Evolutionary conservation across 2,888 invertebrate species (phyloP), one percentile per base, ranked within the genome.

Genomic region (Boloria euphrosyne): DNA sequence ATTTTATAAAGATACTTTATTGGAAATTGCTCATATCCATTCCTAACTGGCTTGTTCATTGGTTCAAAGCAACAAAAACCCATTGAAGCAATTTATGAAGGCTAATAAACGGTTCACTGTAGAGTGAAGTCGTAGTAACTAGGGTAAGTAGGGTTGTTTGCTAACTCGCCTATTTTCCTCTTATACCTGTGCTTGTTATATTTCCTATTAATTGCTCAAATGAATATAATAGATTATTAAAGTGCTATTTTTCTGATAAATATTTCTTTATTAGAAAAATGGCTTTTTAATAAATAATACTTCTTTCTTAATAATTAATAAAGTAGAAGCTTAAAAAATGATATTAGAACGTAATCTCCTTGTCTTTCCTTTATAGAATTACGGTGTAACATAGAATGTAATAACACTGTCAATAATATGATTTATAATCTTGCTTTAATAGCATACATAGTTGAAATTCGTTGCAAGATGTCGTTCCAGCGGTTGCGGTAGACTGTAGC

Each of bases 131-230:
- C 27, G 27, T 22, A 57, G 46, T 57, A 57, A 57, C 57, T 57
- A 57, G 57, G 57, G 46, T 57, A 57, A 57, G 57, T 57, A 57
- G 74, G 71, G 65, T 65, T 68, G 74, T 75, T 69, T 74, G 71
- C 81, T 77, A 76, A 76, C 77, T 69, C 74, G 70, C 72, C 73
- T 82, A 81, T 82, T 80, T 80, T 83, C 83, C 57, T 57, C 46
- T 57, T 46, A 27, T 57, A 57, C 5, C 44, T 46, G 1, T 57
- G 4, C 22, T 38, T 38, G 46, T 46, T 57, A 46, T 57, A 57
- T 46, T 57, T 22, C 10, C 27, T 57, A 57, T 57, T 57, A 22
- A 57, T 57, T 13, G 57, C 46, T 44, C 5, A 57, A 44, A 46
- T 57, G n/a, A 13, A 57, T 46, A 46, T 44, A 18, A 44, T 10